Base-by-base conservation (phyloP, 2,797 vertebrate genomes). In the Staurois parvus region DNA sequence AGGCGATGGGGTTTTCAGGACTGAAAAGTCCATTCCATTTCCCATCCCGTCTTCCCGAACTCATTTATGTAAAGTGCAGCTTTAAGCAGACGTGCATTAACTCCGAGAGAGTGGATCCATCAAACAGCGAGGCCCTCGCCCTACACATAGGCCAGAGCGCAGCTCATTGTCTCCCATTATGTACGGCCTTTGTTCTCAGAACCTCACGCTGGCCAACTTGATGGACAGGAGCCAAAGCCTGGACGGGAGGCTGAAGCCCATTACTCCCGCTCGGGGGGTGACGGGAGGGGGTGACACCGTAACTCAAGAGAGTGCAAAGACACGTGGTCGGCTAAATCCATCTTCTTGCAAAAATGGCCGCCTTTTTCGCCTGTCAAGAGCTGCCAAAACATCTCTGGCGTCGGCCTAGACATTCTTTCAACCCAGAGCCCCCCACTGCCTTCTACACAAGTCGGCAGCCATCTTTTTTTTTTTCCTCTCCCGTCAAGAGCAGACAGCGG, bases 141-240 rank as follows among this genome's bases (percentile, higher is more conserved):
- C 37, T 11, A 13, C 21, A 42, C 68, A 72, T 72, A 81, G 70
- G 79, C 79, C 70, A 68, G 40, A 75, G 26, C 19, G 12, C 62
- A 76, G 59, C 74, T 76, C 62, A 76, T 68, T 76, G 48, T 56
- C 48, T 76, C 40, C 40, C n/a, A 67, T 83, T 75, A 83, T 75
- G 56, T 83, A 68, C 62, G 81, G 72, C 62, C 42, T 83, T 83
- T 76, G 40, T 83, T 76, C 62, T 3, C 10, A 29, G 80, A 42
- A 29, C 56, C 68, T 12, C 21, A 17, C 29, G 67, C 42, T 29
- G 34, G 67, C 78, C 78, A 40, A 62, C 8, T 62, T 4, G 29
- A 81, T 81, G 79, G 79, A 72, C 52, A 17, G 48, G n/a, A 72
- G 69, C 79, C 69, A 81, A 73, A 26, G 34, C 69, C 32, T 11